Evolutionary conservation across 1,140 invertebrate genomes (phyloP), one percentile per base, ranked within the genome.

Genomic region (Caerostris extrusa): DNA sequence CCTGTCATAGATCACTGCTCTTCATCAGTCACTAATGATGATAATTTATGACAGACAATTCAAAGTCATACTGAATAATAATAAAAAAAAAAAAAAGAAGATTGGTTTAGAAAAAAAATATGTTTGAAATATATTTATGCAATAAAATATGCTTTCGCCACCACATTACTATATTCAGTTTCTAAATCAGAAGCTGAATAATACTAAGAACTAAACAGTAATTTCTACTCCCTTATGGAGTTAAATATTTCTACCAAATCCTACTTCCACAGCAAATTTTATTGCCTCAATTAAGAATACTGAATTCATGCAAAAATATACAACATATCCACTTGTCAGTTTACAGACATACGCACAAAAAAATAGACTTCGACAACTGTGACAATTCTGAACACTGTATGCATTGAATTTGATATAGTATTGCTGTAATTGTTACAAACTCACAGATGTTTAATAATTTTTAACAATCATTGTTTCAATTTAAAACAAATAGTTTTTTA

Each of bases 281-380:
- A 85, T 57, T 64, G 86, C 56, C 56, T 58, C 55, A 83, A 83
- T 83, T 57, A 64, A 64, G 86, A 88, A 88, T 88, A 88, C 60
- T 55, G 86, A 64, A 64, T 88, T 34, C 50, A 64, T 64, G 60
- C 86, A 88, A 64, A 88, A 88, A 88, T 88, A 88, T 8, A 64
- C 60, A 88, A 88, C 34, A 88, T 88, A 17, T 17, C 19, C 57
- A 58, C 8, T 10, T 85, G 55, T 85, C 19, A 58, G 5, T 58
- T 60, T 57, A n/a, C 83, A 60, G 83, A 34, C 57, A 58, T 85
- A n/a, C 83, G 58, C 83, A 85, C 17, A 85, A 85, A 58, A n/a
- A 85, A 6, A 81, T 57, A 85, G 58, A 85, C 58, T 58, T 85
- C 83, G 17, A 85, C 3, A 67, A 34, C 83, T 58, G 56, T 58